Percentiles rank a stretch among this genome's conserved stretches.
Evolutionary conservation across 2,888 invertebrate species (phyloP).

Genomic region (Limnephilus auricula): DNA sequence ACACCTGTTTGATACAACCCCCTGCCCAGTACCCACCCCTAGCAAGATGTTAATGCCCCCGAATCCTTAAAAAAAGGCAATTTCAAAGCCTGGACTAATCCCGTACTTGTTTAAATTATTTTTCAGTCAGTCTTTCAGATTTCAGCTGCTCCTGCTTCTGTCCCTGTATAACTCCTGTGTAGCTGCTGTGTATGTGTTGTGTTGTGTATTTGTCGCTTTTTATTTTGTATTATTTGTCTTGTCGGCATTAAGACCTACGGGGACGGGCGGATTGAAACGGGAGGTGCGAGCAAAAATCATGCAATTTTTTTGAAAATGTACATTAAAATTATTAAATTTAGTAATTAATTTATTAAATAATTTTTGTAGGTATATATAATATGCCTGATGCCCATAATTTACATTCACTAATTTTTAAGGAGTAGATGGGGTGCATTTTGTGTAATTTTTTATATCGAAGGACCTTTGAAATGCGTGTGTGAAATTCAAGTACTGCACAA

Average conservation of each 20-base stretch:
- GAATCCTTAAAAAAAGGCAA: constrained; percentile 45
- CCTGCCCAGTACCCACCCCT: neutral
- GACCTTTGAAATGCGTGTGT: too few species aligned
- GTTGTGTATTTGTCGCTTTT: constrained; percentile 57
- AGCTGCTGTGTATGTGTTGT: constrained; percentile 46
- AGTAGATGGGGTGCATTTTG: too few species aligned
- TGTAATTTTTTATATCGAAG: too few species aligned
- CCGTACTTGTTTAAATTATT: constrained; percentile 64
- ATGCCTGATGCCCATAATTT: too few species aligned
- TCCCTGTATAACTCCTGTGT: neutral
- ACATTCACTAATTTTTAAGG: too few species aligned
- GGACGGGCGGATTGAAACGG: neutral
- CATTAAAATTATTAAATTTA: neutral
- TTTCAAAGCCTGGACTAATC: constrained; percentile 54
- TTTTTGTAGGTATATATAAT: too few species aligned
- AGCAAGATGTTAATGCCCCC: neutral
- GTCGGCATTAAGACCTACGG: constrained; percentile 57
- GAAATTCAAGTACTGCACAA: too few species aligned
- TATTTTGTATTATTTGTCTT: constrained; percentile 63
- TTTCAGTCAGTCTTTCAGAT: constrained; percentile 60
- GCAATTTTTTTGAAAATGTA: neutral
- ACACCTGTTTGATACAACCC: constrained; percentile 34
- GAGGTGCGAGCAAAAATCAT: constrained; percentile 25
- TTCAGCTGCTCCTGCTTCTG: constrained; percentile 5
- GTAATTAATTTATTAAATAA: too few species aligned